phyloP scores from a whole-genome alignment of 2,888 invertebrate genomes.

The Schizotus pectinicornis region DNA sequence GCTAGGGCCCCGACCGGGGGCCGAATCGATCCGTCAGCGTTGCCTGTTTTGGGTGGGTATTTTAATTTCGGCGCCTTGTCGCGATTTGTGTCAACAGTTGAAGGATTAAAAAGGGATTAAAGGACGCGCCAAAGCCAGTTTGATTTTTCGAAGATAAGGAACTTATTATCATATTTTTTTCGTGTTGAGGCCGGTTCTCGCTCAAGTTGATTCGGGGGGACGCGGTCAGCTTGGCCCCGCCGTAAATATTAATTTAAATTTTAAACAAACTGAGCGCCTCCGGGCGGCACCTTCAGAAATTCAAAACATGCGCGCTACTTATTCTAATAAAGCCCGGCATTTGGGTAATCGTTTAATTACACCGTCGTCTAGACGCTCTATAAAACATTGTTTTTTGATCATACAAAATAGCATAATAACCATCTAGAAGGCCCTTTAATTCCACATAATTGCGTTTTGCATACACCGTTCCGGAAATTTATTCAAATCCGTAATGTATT shows the following conservation, averaged over 20 bases:
- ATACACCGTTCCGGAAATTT: conserved; percentile 9
- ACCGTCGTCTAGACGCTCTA: conserved; percentile 28
- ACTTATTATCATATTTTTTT: too few species aligned
- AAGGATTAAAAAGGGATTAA: too few species aligned
- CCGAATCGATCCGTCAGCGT: too few species aligned
- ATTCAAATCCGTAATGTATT: conserved; percentile 27
- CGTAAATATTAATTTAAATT: conserved; percentile 26
- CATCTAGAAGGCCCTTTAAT: conserved; percentile 28
- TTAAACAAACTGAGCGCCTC: conserved; percentile 13
- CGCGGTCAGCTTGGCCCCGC: conserved; percentile 10
- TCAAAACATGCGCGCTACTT: conserved; percentile 31
- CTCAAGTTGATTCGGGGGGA: conserved; percentile 2
- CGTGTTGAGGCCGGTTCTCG: neutral
- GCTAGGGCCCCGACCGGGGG: too few species aligned
- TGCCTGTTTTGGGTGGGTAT: too few species aligned
- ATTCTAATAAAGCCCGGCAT: conserved; percentile 30
- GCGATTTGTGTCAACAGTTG: too few species aligned
- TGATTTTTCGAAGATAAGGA: neutral
- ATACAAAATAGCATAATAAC: conserved; percentile 43
- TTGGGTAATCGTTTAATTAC: conserved; percentile 32
- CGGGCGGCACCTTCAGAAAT: neutral
- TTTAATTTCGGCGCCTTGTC: too few species aligned
- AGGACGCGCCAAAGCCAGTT: too few species aligned
- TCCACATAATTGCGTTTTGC: conserved; percentile 23
- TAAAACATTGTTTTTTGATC: conserved; percentile 45